Evolutionary conservation across 2,888 invertebrate genomes (phyloP), one percentile per base, ranked within the genome.

Genomic region (Muschampia plurimacula): DNA sequence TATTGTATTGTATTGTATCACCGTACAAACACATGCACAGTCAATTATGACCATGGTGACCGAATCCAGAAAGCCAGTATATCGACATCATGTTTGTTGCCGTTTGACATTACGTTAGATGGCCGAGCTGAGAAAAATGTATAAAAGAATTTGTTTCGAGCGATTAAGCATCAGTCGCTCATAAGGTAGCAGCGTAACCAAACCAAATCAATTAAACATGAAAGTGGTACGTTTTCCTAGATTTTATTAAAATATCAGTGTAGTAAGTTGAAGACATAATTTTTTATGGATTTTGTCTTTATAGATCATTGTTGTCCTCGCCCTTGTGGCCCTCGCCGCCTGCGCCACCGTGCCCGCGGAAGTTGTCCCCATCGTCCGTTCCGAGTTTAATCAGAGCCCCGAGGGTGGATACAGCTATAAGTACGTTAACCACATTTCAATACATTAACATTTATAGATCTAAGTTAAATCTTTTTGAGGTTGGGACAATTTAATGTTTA

Each of bases 51-150:
- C 84, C 84, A 84, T 81, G 86, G 85, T 88, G 86, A 88, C 84
- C 84, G 86, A 86, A 88, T 89, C 86, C 83, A 79, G 72, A 79
- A 79, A 84, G 85, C 82, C 82, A 85, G 84, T 83, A 89, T 89
- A 89, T 87, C 87, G 87, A 88, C 84, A 88, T 86, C 84, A 82
- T 88, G 82, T 88, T 88, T 88, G 86, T 82, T 78, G 83, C 83
- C 84, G 80, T 89, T 84, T 88, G 89, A 87, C 86, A 89, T 90
- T 90, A 89, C 86, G 87, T 85, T 90, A 90, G 86, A 84, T 81
- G 80, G 83, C 82, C 76, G 77, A 82, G 84, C 82, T 77, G 79
- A 79, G 84, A 86, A 88, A 89, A 89, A 89, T 89, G 89, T 93
- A 93, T 93, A 93, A 89, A 93, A 93, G 91, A 90, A 83, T 87